Percentiles rank a stretch among this genome's conserved stretches.
Evolutionary conservation across 2,113 vertebrate genomes (phyloP).

Genomic region (Engraulis encrasicolus): DNA sequence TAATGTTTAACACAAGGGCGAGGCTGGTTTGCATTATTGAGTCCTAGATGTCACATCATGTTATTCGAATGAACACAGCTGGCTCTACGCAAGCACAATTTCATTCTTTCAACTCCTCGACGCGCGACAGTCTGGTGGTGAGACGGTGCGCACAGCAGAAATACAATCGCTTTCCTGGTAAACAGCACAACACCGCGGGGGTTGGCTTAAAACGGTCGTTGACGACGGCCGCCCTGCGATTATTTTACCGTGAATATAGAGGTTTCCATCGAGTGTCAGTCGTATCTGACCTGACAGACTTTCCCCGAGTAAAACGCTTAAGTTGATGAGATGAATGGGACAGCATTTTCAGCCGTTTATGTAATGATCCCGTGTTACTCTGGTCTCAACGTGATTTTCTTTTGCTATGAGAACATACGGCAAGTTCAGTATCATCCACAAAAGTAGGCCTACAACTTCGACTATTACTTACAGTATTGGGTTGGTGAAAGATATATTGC

Average conservation of each 20-base stretch:
- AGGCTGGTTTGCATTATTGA: background rate
- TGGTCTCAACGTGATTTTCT: conserved; percentile 25
- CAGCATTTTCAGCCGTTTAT: conserved; percentile 64
- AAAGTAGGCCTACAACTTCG: conserved; percentile 44
- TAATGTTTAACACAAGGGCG: background rate
- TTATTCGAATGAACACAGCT: background rate
- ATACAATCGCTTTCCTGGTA: conserved; percentile 18
- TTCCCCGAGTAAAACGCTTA: background rate
- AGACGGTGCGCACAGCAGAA: background rate
- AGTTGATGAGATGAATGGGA: conserved; percentile 38
- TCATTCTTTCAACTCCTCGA: background rate
- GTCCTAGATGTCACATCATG: background rate
- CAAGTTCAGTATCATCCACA: conserved; percentile 19
- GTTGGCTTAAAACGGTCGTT: conserved; percentile 5
- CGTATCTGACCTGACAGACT: background rate
- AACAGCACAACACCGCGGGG: conserved; percentile 18
- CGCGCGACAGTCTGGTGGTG: background rate
- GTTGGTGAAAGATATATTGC: background rate
- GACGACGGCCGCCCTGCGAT: conserved; percentile 6
- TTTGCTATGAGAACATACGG: background rate
- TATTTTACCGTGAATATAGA: conserved; percentile 17
- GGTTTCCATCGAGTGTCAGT: conserved; percentile 5
- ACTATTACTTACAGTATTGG: background rate
- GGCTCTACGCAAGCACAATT: background rate
- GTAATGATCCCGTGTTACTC: conserved; percentile 58